phyloP scores from a whole-genome alignment of 2,888 invertebrate species.

The Eurois occulta region DNA sequence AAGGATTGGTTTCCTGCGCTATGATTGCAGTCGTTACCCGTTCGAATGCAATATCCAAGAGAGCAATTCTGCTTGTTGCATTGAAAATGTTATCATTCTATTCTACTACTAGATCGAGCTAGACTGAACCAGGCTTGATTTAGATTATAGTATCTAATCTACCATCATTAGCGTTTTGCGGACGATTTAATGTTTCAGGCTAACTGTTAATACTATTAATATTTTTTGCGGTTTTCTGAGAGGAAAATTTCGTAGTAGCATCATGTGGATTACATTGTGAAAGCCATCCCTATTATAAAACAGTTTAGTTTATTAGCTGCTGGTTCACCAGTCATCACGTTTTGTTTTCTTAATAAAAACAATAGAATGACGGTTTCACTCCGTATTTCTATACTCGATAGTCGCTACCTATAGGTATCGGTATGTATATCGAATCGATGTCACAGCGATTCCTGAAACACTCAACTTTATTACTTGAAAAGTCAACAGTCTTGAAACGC shows the following conservation, averaged over 20 bases:
- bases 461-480: conserved; percentile 49
- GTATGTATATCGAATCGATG: conserved; percentile 16
- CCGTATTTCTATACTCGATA: neutral
- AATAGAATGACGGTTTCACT: neutral
- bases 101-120: neutral
- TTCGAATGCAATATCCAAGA: conserved; percentile 22
- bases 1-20: conserved; percentile 42
- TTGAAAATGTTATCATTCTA: neutral
- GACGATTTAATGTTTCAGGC: neutral
- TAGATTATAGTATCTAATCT: neutral
- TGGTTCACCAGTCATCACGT: neutral
- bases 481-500: conserved; percentile 15
- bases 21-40: conserved; percentile 33
- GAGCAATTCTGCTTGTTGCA: conserved; percentile 23
- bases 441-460: conserved; percentile 43
- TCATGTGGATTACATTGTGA: neutral
- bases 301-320: conserved; percentile 22
- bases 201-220: neutral
- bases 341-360: conserved; percentile 7
- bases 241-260: conserved; percentile 9
- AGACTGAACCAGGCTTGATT: neutral
- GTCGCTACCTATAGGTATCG: neutral
- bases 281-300: neutral
- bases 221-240: neutral
- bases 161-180: neutral